These are phyloP conservation scores for Zaprionus nigranus DNA, from an alignment of 1,140 invertebrate species.

Conservation along the genomic window DNA sequence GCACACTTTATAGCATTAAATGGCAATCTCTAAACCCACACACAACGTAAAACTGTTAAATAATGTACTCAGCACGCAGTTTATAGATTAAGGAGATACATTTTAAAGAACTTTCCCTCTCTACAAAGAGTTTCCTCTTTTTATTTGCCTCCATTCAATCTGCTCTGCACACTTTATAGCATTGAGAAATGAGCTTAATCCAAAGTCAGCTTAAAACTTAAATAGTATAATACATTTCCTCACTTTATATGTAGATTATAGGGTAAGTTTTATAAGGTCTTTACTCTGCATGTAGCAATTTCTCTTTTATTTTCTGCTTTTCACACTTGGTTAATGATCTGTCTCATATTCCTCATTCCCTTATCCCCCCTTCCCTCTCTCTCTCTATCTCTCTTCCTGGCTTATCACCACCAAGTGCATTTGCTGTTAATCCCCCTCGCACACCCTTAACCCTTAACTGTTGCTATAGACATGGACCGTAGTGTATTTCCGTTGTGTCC, in stretches of 20 bases:
- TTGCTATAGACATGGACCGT: background rate
- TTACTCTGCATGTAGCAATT: background rate
- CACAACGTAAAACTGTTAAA: background rate
- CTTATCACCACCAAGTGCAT: background rate
- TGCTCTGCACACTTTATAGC: background rate
- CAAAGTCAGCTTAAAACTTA: background rate
- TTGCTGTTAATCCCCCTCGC: background rate
- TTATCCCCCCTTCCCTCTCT: background rate
- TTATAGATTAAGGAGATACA: background rate
- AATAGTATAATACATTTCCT: background rate
- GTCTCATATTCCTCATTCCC: background rate
- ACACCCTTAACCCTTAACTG: background rate
- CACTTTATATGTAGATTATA: background rate
- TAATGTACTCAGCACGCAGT: background rate
- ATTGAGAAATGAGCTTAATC: background rate
- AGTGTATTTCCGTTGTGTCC: constrained; percentile 37
- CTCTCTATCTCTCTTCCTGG: too few relatives aligned
- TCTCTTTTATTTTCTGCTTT: background rate
- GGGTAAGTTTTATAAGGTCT: background rate
- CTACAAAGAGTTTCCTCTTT: too few relatives aligned
- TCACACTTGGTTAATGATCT: constrained; percentile 5
- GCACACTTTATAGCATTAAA: background rate
- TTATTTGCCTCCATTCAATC: background rate
- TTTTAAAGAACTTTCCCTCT: background rate
- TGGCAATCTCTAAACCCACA: background rate